Conservation (phyloP, 2,888 invertebrate species). For the Drosophila nr. fundita region DNA sequence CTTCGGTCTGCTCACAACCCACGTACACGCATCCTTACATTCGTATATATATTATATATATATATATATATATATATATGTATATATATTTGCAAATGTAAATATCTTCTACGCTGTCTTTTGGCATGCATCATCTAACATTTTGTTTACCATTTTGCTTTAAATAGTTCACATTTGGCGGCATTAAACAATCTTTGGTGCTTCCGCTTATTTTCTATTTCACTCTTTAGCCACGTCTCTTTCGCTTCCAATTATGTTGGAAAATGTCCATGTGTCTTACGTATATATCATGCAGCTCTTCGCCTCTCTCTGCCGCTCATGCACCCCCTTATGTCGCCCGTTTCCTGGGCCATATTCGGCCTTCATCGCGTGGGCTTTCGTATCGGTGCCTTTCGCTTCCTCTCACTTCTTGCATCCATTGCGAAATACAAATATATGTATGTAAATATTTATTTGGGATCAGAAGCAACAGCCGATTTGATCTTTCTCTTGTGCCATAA, state of each 20-base stretch:
- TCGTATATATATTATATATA: too few species aligned
- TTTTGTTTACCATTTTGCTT: constrained; percentile 41
- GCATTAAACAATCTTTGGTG: constrained; percentile 19
- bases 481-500: neutral
- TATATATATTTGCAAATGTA: constrained; percentile 1
- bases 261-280: constrained; percentile 25
- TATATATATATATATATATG: neutral
- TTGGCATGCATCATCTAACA: constrained; percentile 25
- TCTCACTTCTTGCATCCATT: neutral
- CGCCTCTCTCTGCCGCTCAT: neutral
- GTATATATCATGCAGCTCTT: constrained; percentile 10
- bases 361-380: constrained; percentile 1
- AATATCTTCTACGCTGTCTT: neutral
- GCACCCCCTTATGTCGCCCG: neutral
- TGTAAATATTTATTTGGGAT: neutral
- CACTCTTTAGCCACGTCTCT: neutral
- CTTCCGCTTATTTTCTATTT: constrained; percentile 1
- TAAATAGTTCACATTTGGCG: constrained; percentile 28
- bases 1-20: neutral
- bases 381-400: constrained; percentile 1
- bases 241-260: constrained; percentile 2
- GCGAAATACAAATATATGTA: neutral
- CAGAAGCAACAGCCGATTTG: neutral
- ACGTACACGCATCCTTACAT: neutral
- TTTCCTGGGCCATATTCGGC: neutral